Conservation (phyloP, 2,113 vertebrate species). For the Rana temporaria region DNA sequence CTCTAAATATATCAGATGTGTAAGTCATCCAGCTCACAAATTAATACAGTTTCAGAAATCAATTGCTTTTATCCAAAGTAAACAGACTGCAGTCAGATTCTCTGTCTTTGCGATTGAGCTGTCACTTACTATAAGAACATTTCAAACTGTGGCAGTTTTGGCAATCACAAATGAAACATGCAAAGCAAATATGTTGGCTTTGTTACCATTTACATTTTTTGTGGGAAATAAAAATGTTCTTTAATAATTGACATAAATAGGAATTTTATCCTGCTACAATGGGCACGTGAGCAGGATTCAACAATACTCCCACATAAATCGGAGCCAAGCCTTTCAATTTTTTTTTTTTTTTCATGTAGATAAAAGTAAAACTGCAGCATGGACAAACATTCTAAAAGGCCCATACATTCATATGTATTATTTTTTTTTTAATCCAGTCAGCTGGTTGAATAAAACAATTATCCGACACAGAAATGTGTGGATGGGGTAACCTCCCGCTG, state of each 20-base stretch:
- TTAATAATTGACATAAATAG: conserved; percentile 43
- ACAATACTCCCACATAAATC: conserved; percentile 10
- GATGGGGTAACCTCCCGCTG: too few species aligned
- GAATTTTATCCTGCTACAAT: conserved; percentile 23
- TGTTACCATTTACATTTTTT: conserved; percentile 36
- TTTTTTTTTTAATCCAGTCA: too few species aligned
- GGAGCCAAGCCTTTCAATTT: not conserved
- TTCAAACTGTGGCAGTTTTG: conserved; percentile 50
- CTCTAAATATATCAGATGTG: conserved; percentile 37
- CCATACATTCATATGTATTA: too few species aligned
- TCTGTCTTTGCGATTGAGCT: conserved; percentile 48
- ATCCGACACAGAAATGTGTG: too few species aligned
- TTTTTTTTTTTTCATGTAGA: not conserved
- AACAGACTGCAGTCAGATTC: conserved; percentile 50
- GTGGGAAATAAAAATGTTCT: conserved; percentile 43
- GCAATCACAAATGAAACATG: conserved; percentile 48
- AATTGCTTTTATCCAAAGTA: conserved; percentile 51
- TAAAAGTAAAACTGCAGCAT: too few species aligned
- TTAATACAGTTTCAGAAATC: conserved; percentile 56
- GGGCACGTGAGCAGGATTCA: conserved; percentile 19
- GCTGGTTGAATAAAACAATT: too few species aligned
- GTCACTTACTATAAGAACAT: conserved; percentile 57
- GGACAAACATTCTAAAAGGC: too few species aligned
- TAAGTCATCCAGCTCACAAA: conserved; percentile 35
- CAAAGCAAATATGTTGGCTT: conserved; percentile 53